Conservation (phyloP, 1,140 invertebrate genomes). For the Brachionus rubens region DNA sequence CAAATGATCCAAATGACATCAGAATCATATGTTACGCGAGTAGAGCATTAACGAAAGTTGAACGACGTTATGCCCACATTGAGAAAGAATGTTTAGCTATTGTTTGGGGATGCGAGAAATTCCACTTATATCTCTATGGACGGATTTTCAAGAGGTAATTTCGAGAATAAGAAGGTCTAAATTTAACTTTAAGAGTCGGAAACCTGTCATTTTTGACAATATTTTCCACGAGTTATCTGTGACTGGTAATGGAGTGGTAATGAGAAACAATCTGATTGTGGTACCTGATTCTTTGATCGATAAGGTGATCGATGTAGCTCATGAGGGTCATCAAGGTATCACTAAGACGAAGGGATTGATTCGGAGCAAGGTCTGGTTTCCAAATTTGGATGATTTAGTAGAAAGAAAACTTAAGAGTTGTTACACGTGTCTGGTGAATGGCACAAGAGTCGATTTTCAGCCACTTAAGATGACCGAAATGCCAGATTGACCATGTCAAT, state of each 20-base stretch:
- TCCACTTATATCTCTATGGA: too few relatives aligned
- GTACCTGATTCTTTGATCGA: slow-evolving; percentile 47
- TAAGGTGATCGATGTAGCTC: slow-evolving; percentile 47
- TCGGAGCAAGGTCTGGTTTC: slow-evolving; percentile 49
- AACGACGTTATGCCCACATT: too few relatives aligned
- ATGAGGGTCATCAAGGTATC: slow-evolving; percentile 49
- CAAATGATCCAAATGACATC: slow-evolving; percentile 45
- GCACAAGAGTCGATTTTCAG: slow-evolving; percentile 46
- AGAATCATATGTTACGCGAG: slow-evolving; percentile 51
- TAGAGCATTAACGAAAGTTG: slow-evolving; percentile 43
- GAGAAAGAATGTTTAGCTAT: too few relatives aligned
- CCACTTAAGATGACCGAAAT: slow-evolving; percentile 50
- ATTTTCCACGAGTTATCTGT: neutral
- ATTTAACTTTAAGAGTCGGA: neutral
- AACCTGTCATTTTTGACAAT: neutral
- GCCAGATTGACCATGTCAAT: slow-evolving; percentile 49
- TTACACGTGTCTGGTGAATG: slow-evolving; percentile 48
- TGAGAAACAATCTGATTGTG: slow-evolving; percentile 47
- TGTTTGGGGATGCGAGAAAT: too few relatives aligned
- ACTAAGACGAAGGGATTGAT: slow-evolving; percentile 49
- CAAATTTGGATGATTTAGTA: slow-evolving; percentile 47
- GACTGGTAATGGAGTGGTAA: slow-evolving; percentile 43
- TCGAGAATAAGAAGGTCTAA: neutral
- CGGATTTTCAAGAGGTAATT: neutral
- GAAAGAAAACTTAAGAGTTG: slow-evolving; percentile 47